phyloP scores from a whole-genome alignment of 2,888 invertebrate genomes.

The Melanargia galathea region DNA sequence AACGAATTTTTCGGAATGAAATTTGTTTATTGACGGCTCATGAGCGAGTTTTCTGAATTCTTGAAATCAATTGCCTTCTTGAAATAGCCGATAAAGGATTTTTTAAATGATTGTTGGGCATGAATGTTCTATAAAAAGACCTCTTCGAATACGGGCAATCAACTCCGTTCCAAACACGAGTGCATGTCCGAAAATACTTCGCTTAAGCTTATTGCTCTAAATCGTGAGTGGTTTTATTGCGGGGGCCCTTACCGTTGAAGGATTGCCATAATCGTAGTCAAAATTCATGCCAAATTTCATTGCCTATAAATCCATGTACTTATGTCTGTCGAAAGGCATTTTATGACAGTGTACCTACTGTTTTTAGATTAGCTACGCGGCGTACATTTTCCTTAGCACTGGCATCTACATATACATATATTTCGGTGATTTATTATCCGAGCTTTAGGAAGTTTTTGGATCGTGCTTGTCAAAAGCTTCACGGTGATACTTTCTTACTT shows the following conservation, averaged over 20 bases:
- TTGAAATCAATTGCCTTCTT: constrained; percentile 14
- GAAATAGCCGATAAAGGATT: constrained; percentile 16
- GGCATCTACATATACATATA: too few species aligned
- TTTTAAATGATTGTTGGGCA: constrained; percentile 16
- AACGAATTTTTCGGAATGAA: constrained; percentile 12
- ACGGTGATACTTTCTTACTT: constrained; percentile 1
- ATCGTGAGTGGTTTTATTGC: constrained; percentile 31
- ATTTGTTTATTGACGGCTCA: constrained; percentile 13
- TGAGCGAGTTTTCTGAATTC: constrained; percentile 10
- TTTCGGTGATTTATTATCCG: constrained; percentile 15
- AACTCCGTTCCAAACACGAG: constrained; percentile 20
- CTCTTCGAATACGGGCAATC: constrained; percentile 22
- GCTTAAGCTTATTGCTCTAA: constrained; percentile 26
- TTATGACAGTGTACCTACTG: constrained; percentile 20
- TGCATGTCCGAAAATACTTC: constrained; percentile 27
- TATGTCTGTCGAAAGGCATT: constrained; percentile 12
- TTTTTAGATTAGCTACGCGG: constrained; percentile 6
- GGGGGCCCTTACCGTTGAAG: constrained; percentile 24
- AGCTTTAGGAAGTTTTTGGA: constrained; percentile 7
- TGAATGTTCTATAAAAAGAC: constrained; percentile 25
- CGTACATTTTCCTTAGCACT: constrained; percentile 13
- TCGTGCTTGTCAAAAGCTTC: not conserved
- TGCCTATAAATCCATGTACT: constrained; percentile 17
- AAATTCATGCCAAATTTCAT: constrained; percentile 29
- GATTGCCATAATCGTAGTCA: constrained; percentile 27